Evolutionary conservation across 2,888 invertebrate genomes (phyloP).

Genomic region (Cephus sareptanus): DNA sequence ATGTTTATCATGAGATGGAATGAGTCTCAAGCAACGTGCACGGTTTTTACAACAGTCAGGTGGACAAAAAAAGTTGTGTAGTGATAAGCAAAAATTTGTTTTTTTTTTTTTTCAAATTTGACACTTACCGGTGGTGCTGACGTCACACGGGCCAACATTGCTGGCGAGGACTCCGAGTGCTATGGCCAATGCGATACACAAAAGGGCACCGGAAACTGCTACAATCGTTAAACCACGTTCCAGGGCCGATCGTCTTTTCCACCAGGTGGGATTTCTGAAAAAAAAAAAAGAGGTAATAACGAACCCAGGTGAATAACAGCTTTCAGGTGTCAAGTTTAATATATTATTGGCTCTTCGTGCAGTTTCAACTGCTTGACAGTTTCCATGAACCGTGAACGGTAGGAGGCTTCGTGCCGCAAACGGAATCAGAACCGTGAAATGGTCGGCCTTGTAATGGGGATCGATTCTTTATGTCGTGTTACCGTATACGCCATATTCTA

Average conservation of each 20-base stretch:
- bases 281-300: slow-evolving; percentile 47
- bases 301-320: neutral
- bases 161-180: slow-evolving; percentile 62
- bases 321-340: neutral
- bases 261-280: slow-evolving; percentile 82
- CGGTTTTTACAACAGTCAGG: neutral
- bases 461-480: slow-evolving; percentile 23
- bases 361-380: neutral
- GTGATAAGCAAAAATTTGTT: neutral
- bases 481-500: slow-evolving; percentile 5
- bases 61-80: neutral
- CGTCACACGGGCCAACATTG: slow-evolving; percentile 44
- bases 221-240: slow-evolving; percentile 77
- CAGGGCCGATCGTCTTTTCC: slow-evolving; percentile 80
- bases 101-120: neutral
- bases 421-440: slow-evolving; percentile 6
- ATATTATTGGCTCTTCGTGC: neutral
- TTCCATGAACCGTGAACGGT: neutral
- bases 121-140: slow-evolving; percentile 18
- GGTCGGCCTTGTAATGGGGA: slow-evolving; percentile 16
- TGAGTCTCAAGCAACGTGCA: neutral
- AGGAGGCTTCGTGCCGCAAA: neutral
- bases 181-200: slow-evolving; percentile 73
- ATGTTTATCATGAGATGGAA: neutral
- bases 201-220: slow-evolving; percentile 72